Evolutionary conservation across 2,888 invertebrate genomes (phyloP).

Genomic region (Julus scanicus): DNA sequence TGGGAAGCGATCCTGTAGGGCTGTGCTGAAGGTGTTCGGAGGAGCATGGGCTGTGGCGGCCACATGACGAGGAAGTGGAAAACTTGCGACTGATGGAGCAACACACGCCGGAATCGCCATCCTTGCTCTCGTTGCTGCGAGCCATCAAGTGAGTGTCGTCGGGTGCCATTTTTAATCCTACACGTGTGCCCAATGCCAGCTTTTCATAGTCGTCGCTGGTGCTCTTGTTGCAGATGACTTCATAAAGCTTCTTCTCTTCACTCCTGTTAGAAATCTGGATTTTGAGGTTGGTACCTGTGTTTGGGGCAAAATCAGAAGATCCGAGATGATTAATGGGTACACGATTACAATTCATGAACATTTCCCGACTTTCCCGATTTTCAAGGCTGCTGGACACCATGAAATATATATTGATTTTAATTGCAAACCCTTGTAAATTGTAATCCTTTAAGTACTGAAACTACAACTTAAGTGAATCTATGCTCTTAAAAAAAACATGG

Average conservation of each 20-base stretch:
- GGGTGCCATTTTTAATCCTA: background rate
- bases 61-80: slow-evolving; percentile 63
- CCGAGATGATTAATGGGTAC: too few species aligned
- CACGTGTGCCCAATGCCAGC: background rate
- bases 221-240: background rate
- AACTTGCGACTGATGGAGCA: slow-evolving; percentile 22
- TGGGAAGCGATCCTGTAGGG: slow-evolving; percentile 51
- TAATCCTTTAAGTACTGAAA: too few species aligned
- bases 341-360: too few species aligned
- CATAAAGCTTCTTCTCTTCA: background rate
- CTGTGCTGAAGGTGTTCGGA: slow-evolving; percentile 46
- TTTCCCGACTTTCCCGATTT: too few species aligned
- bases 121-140: slow-evolving; percentile 47
- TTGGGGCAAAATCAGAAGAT: background rate
- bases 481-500: too few species aligned
- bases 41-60: background rate
- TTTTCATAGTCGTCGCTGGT: background rate
- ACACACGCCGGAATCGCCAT: slow-evolving; percentile 47
- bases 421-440: too few species aligned
- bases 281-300: background rate
- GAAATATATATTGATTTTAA: too few species aligned
- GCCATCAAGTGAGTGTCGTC: slow-evolving; percentile 16
- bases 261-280: background rate
- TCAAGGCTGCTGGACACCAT: too few species aligned
- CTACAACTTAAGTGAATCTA: too few species aligned